Evolutionary conservation across 2,113 vertebrate species (phyloP).

Genomic region (Otolemur garnettii): DNA sequence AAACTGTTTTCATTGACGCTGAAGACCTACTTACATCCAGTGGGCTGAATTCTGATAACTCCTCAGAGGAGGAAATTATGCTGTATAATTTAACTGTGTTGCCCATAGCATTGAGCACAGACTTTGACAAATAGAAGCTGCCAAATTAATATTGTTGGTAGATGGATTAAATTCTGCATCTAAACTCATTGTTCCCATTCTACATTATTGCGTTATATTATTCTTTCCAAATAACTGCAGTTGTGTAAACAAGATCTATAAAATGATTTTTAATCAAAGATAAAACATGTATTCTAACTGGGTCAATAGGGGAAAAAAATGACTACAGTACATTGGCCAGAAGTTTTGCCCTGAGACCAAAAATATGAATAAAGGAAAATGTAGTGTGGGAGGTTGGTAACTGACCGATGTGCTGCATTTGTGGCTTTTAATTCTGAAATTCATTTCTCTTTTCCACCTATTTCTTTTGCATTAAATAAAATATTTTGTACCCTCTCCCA

Average conservation of each 20-base stretch:
- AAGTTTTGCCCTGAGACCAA: neutral
- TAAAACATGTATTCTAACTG: neutral
- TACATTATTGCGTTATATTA: neutral
- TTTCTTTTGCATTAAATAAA: constrained; percentile 31
- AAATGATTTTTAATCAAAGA: constrained; percentile 45
- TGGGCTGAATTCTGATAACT: neutral
- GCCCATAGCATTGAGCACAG: neutral
- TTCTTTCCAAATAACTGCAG: neutral
- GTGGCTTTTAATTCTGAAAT: constrained; percentile 35
- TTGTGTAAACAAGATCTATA: neutral
- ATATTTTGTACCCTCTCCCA: neutral
- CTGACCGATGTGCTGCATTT: constrained; percentile 1
- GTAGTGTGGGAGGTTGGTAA: constrained; percentile 1
- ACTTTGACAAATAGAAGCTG: neutral
- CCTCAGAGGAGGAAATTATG: neutral
- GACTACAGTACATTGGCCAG: neutral
- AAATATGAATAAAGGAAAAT: constrained; percentile 5
- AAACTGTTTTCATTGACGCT: neutral
- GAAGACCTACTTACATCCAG: neutral
- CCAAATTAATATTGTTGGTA: constrained; percentile 8
- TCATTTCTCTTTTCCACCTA: constrained; percentile 18
- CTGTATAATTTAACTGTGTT: neutral
- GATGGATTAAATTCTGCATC: constrained; percentile 22
- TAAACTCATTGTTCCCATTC: constrained; percentile 22
- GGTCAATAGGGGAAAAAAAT: neutral